A percentile compares a stretch with the other conserved stretches of the same genome.
Conservation (phyloP, 2,888 invertebrate species). For the Dryococelus australis region DNA sequence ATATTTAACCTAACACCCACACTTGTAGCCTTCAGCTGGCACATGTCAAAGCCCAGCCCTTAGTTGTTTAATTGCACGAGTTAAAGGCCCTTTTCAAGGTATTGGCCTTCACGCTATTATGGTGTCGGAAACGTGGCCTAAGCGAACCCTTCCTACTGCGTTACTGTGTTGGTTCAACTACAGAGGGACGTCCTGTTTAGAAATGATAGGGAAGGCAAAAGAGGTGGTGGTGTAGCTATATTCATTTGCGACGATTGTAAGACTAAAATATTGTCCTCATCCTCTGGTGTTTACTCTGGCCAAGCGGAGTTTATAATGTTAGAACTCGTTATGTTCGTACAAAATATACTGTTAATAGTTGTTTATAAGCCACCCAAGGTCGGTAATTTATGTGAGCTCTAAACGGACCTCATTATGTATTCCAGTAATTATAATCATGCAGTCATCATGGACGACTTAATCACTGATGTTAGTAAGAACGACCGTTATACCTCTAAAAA, state of each 20-base stretch:
- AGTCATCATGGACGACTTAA: slow-evolving; percentile 32
- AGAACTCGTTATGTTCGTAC: neutral
- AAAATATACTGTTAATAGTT: neutral
- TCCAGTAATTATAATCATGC: neutral
- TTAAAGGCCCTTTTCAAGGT: neutral
- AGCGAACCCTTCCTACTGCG: slow-evolving; percentile 13
- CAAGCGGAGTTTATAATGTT: slow-evolving; percentile 11
- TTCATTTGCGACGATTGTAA: slow-evolving; percentile 17
- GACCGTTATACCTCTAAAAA: neutral
- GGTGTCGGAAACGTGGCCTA: slow-evolving; percentile 29
- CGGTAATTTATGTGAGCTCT: slow-evolving; percentile 6
- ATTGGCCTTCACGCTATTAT: slow-evolving; percentile 19
- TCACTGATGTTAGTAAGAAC: slow-evolving; percentile 20
- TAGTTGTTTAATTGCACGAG: neutral
- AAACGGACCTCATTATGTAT: neutral
- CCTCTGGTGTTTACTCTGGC: neutral
- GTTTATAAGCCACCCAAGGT: slow-evolving; percentile 32
- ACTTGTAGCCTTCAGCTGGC: no score
- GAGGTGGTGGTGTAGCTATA: slow-evolving; percentile 26
- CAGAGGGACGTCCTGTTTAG: neutral
- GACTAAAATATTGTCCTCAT: slow-evolving; percentile 18
- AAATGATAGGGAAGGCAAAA: slow-evolving; percentile 3
- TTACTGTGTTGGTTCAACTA: slow-evolving; percentile 19
- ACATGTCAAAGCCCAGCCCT: neutral
- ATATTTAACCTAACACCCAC: no score